Evolutionary conservation across 2,888 invertebrate genomes (phyloP).

Genomic region (Hoplodrina blanda): DNA sequence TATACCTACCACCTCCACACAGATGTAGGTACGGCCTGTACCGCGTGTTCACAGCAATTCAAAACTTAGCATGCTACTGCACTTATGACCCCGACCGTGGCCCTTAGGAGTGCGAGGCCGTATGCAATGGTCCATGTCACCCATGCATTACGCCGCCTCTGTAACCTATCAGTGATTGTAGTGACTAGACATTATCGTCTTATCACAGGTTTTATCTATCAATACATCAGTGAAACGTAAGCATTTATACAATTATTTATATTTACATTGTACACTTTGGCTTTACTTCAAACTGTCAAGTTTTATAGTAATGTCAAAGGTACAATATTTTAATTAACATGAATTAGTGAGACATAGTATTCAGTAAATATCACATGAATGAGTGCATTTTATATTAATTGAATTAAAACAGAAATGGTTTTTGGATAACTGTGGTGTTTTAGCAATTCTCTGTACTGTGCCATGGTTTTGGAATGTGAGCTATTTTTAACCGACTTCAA

Average conservation of each 20-base stretch:
- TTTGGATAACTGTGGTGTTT: conserved; percentile 45
- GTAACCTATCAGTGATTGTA: conserved; percentile 59
- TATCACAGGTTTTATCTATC: conserved; percentile 80
- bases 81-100: too few relatives aligned
- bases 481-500: too few relatives aligned
- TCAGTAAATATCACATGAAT: conserved; percentile 86
- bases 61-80: too few relatives aligned
- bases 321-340: conserved; percentile 60
- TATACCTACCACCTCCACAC: too few relatives aligned
- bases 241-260: conserved; percentile 63
- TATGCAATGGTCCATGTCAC: too few relatives aligned
- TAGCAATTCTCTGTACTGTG: not conserved
- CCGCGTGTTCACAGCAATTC: too few relatives aligned
- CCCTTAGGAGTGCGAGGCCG: too few relatives aligned
- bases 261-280: conserved; percentile 29
- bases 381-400: conserved; percentile 82
- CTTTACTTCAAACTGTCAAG: conserved; percentile 9
- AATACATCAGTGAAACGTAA: conserved; percentile 67
- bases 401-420: conserved; percentile 63
- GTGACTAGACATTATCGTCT: conserved; percentile 70
- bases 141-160: too few relatives aligned
- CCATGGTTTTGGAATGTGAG: too few relatives aligned
- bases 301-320: conserved; percentile 27
- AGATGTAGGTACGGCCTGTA: too few relatives aligned
- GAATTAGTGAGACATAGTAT: conserved; percentile 74